Percentiles rank a stretch among this genome's conserved stretches.
These are phyloP conservation scores for Spialia ferax DNA, from an alignment of 2,888 invertebrate species.

Conservation along the genomic window DNA sequence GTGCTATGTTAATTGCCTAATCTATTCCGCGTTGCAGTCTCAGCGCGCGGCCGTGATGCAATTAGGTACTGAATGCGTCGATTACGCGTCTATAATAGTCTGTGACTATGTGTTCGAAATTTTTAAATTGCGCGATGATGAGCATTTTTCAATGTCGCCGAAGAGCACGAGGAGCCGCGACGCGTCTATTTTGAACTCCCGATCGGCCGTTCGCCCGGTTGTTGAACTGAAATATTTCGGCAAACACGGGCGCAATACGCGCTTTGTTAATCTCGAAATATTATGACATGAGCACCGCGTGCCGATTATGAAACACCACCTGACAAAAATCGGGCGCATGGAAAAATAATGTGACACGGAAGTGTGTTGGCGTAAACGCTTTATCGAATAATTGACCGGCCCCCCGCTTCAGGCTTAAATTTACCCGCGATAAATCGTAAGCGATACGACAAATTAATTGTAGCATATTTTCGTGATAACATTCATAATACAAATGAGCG, in stretches of 20 bases:
- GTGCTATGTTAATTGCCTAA: conserved; percentile 43
- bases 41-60: conserved; percentile 28
- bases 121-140: conserved; percentile 52
- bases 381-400: conserved; percentile 39
- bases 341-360: conserved; percentile 34
- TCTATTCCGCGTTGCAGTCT: conserved; percentile 43
- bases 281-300: conserved; percentile 63
- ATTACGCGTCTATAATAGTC: conserved; percentile 9
- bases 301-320: conserved; percentile 57
- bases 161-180: conserved; percentile 66
- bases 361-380: conserved; percentile 21
- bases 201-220: conserved; percentile 81
- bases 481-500: conserved; percentile 71
- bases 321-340: conserved; percentile 34
- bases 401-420: background rate
- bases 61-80: conserved; percentile 25
- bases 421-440: conserved; percentile 48
- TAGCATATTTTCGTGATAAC: conserved; percentile 63
- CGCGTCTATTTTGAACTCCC: conserved; percentile 83
- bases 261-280: conserved; percentile 74
- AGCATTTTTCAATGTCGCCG: conserved; percentile 64
- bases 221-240: conserved; percentile 86
- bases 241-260: conserved; percentile 81
- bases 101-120: conserved; percentile 43
- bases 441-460: conserved; percentile 67